Percentiles rank a stretch among this genome's conserved stretches.
phyloP scores from a whole-genome alignment of 2,888 invertebrate species.

The Dexiosoma caninum region DNA sequence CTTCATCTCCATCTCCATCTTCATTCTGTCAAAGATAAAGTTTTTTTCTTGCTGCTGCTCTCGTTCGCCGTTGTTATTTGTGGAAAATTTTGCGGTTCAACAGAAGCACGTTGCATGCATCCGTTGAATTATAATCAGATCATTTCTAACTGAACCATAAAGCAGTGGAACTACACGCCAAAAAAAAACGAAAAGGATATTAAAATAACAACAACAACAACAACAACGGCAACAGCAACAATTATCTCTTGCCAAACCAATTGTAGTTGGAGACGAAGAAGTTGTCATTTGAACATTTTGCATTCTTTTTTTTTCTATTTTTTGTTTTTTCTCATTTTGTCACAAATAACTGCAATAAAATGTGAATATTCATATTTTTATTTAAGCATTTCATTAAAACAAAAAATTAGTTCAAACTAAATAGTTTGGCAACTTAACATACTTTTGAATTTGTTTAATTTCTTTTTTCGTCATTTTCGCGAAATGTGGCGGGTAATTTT shows the following conservation, averaged over 20 bases:
- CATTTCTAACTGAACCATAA: conserved; percentile 48
- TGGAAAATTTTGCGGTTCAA: conserved; percentile 60
- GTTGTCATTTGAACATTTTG: conserved; percentile 33
- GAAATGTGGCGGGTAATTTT: conserved; percentile 24
- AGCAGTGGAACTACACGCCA: conserved; percentile 3
- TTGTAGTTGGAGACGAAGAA: conserved; percentile 22
- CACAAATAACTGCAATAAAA: conserved; percentile 48
- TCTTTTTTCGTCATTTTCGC: not conserved
- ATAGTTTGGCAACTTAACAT: conserved; percentile 53
- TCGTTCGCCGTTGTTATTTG: conserved; percentile 37
- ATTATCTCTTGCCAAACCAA: conserved; percentile 19
- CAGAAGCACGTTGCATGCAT: conserved; percentile 60
- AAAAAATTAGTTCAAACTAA: conserved; percentile 46
- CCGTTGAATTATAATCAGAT: conserved; percentile 64
- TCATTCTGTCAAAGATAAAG: conserved; percentile 37
- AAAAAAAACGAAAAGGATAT: not conserved
- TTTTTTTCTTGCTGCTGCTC: conserved; percentile 3
- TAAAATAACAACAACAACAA: not conserved
- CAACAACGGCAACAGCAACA: not conserved
- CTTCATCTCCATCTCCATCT: not conserved
- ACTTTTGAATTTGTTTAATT: conserved; percentile 15
- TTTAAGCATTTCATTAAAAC: not conserved
- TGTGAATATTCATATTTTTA: conserved; percentile 43
- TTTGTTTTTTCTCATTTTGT: not conserved
- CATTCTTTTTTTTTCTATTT: not conserved